These are phyloP conservation scores for Amphibalanus amphitrite DNA, from an alignment of 1,140 invertebrate species.

Conservation along the genomic window DNA sequence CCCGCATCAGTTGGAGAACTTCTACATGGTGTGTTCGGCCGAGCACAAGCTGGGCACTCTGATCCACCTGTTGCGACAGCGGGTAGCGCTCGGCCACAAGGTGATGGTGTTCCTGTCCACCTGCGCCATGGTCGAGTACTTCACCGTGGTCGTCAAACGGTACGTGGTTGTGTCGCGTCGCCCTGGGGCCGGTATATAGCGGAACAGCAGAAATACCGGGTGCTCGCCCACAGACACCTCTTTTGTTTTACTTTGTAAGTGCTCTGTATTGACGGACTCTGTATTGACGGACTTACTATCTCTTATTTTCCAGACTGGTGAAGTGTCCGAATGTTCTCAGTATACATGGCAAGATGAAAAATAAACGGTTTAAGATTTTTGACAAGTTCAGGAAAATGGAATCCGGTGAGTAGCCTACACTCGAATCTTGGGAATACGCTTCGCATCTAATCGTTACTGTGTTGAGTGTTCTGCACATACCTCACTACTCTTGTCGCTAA, in stretches of 20 bases:
- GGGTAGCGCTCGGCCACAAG: constrained; percentile 44
- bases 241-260: too few species aligned
- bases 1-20: constrained; percentile 64
- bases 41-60: constrained; percentile 56
- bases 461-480: too few species aligned
- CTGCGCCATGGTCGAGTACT: constrained; percentile 93
- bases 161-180: too few species aligned
- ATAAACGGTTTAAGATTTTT: constrained; percentile 66
- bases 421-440: too few species aligned
- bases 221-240: too few species aligned
- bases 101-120: constrained; percentile 89
- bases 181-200: too few species aligned
- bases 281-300: too few species aligned
- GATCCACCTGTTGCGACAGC: constrained; percentile 48
- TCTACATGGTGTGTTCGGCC: constrained; percentile 58
- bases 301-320: neutral
- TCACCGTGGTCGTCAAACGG: constrained; percentile 44
- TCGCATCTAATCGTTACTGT: too few species aligned
- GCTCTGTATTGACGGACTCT: too few species aligned
- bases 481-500: too few species aligned
- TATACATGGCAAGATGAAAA: constrained; percentile 90
- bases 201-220: too few species aligned
- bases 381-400: constrained; percentile 54
- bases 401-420: constrained; percentile 38
- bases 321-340: constrained; percentile 40